Base-by-base conservation (phyloP, 1,140 invertebrate species). In the Drosophila fuyamai region DNA sequence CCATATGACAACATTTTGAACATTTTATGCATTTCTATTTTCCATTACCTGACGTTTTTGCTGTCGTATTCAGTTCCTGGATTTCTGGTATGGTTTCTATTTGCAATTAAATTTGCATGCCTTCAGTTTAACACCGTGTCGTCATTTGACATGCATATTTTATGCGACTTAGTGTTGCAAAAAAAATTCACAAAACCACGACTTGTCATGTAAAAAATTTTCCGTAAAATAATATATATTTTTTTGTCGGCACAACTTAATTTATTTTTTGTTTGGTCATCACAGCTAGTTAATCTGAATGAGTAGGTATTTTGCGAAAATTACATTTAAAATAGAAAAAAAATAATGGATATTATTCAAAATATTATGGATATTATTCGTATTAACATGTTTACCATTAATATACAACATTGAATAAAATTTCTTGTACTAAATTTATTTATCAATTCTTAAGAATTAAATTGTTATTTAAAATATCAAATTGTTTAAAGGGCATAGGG, bases 111-210 rank as follows among this genome's bases (percentile, higher is more conserved):
- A 46, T 35, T 29, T 48, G 47, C 32, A 65, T 54, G 12, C 1
- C 18, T 68, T 46, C 18, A 43, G 7, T 32, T 61, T 23, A 38
- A 48, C 23, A 38, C 44, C 10, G 27, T 32, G 18, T 38, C 14
- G 57, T 13, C 32, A 38, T 18, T 38, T 32, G 10, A 12, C 12
- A 66, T 67, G 36, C 12, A 35, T 62, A 50, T 67, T 67, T 43
- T 13, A 67, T 62, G 29, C 23, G 55, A 32, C 8, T 43, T 40
- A 16, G 29, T 41, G 43, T 16, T 23, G 63, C 14, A 65, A 41
- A 35, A 38, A 61, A 46, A n/a, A 27, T 62, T 44, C 38, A 27
- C 14, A 32, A 47, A 44, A 38, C 55, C 41, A 57, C 41, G 41
- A 12, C 18, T 12, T 5, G 18, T 23, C 10, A 48, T 29, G 27